A percentile compares a stretch with the other conserved stretches of the same genome.
phyloP scores from a whole-genome alignment of 92 coral and sea anemone genomes.

The Hydrozoanthus gracilis region DNA sequence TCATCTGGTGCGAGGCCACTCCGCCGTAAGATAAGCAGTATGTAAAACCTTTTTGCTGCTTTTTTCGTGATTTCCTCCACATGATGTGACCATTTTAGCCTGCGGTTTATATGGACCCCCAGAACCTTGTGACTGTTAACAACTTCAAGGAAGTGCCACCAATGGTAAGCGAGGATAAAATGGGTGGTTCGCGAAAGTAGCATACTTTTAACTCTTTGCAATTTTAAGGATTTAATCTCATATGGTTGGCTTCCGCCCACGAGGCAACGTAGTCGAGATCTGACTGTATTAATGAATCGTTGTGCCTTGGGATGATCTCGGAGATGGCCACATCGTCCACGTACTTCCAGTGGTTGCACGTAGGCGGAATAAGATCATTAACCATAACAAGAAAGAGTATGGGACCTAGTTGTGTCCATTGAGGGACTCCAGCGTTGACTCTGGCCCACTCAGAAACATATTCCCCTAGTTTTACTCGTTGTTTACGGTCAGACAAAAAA shows the following conservation, averaged over 20 bases:
- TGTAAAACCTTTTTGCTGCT: background rate
- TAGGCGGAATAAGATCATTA: constrained; percentile 50
- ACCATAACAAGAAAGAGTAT: constrained; percentile 61
- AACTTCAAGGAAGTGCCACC: background rate
- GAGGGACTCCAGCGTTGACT: too few relatives aligned
- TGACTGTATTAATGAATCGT: constrained; percentile 34
- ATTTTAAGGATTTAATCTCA: constrained; percentile 53
- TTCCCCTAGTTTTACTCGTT: constrained; percentile 53
- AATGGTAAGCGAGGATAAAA: background rate
- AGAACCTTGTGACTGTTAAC: background rate
- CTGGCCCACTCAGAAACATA: constrained; percentile 53
- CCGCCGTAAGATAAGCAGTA: background rate
- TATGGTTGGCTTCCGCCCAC: too few relatives aligned
- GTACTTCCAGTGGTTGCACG: constrained; percentile 41
- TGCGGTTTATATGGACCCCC: background rate
- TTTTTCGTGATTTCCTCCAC: background rate
- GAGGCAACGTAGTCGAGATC: constrained; percentile 19
- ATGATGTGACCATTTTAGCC: background rate
- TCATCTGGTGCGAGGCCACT: too few relatives aligned
- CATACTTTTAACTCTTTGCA: constrained; percentile 50
- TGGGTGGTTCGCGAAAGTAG: constrained; percentile 17
- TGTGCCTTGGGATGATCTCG: constrained; percentile 26
- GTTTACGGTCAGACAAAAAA: too few relatives aligned
- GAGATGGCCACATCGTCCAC: too few relatives aligned
- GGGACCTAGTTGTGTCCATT: constrained; percentile 54